A percentile compares a stretch with the other conserved stretches of the same genome.
Conservation (phyloP, 2,797 vertebrate species). For the Acropternis orthonyx region DNA sequence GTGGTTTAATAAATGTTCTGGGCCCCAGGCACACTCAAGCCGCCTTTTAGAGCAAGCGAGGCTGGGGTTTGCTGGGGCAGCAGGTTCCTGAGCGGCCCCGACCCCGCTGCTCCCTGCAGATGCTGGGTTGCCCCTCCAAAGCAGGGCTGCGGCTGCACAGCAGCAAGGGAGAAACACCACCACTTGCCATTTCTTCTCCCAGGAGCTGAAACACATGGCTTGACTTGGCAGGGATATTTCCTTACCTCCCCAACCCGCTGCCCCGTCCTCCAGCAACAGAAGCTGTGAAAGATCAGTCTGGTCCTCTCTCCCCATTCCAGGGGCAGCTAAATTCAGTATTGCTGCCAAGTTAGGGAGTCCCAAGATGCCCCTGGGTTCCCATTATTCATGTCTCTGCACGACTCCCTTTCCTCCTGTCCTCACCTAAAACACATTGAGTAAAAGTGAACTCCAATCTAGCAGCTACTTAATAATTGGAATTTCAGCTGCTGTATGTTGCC, state of each 20-base stretch:
- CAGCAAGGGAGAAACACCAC: background rate
- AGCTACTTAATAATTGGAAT: background rate
- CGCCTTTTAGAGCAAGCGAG: background rate
- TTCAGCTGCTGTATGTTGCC: background rate
- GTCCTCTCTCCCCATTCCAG: background rate
- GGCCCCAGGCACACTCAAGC: accelerated
- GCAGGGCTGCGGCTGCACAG: background rate
- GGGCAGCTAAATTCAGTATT: background rate
- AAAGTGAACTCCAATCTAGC: background rate
- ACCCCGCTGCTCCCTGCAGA: background rate
- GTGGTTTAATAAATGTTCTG: background rate
- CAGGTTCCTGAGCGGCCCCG: accelerated
- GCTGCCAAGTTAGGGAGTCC: background rate
- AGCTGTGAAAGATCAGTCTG: background rate
- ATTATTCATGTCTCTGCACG: background rate
- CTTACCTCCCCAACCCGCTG: background rate
- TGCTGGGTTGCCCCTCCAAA: background rate
- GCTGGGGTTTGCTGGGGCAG: background rate
- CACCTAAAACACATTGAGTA: background rate
- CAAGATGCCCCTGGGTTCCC: background rate
- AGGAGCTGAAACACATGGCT: background rate
- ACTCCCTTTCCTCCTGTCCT: background rate
- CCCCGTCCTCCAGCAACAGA: background rate
- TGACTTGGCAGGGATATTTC: background rate
- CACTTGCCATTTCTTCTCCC: background rate